Evolutionary conservation across 1,140 invertebrate species (phyloP), one percentile per base, ranked within the genome.

Genomic region (Panagrolaimus sp.): DNA sequence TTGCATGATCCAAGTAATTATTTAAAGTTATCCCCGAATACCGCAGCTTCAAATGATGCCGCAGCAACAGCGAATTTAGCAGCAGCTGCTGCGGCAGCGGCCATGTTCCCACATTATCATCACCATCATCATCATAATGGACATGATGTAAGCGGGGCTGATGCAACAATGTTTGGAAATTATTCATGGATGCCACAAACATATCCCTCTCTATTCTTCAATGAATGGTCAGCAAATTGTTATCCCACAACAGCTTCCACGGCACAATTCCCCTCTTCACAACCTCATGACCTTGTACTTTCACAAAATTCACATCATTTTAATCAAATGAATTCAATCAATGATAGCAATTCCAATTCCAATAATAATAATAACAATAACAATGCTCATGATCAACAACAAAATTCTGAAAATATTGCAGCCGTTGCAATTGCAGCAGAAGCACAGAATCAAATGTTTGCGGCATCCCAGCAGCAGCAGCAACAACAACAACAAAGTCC

Each of bases 1-100:
- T 38, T 38, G 32, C 32, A 38, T 58, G 52, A 58, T 58, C 52
- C 21, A 21, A 58, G n/a, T 28, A 21, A 21, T 28, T 58, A 58
- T 17, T 28, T 58, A 58, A 58, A 58, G 17, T n/a, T 58, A 21
- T 58, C 52, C 4, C 52, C 52, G 4, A 58, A 28, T 26, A 28
- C 15, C 15, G 47, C 47, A n/a, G 52, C 21, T 10, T 28, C 32
- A 38, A 38, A 58, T 58, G 52, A 58, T 14, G 48, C 48, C n/a
- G n/a, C n/a, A 38, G 32, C n/a, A 21, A 58, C 52, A 21, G 52
- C 28, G 10, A 15, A 48, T 58, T 38, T 38, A 7, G 32, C 52
- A 12, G 52, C 52, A 8, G 21, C 28, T 0, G 48, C 48, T 12
- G 52, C 52, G 1, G 52, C 52, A 14, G 52, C 52, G 0, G 52